Base-by-base conservation (phyloP, 2,113 vertebrate genomes). In the Paralichthys olivaceus region DNA sequence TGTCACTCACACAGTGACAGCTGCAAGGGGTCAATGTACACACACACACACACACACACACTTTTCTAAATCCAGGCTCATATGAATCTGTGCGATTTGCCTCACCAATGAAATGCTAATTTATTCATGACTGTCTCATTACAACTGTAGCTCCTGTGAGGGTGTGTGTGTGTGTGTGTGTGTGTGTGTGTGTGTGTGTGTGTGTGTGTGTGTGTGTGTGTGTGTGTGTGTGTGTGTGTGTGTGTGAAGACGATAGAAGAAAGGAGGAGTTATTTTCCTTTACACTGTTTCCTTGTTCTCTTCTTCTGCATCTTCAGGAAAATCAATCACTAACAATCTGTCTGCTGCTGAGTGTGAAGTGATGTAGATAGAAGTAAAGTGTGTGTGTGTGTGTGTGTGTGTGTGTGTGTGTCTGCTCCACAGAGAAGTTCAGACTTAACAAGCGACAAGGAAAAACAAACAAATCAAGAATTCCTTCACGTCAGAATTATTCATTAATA, bases 61-160 rank as follows among this genome's bases (percentile, higher is more conserved):
- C 26, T 6, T 19, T 14, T 7, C 13, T 7, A 56, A 2, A 51
- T n/a, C 17, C 49, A 51, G 43, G 13, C 43, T 47, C 43, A 6
- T 14, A 15, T 47, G 43, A 47, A 47, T 19, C 15, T 47, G 15
- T 47, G 49, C 19, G 17, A 47, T 29, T 72, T 71, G 9, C 61
- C n/a, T 19, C 64, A 32, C 15, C 32, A 72, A 63, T 72, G 67
- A 72, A n/a, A 84, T 84, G 76, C 72, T 54, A 68, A 80, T 80
- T 67, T 80, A 76, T 84, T 84, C 77, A 84, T 75, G 51, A 61
- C 25, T 25, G 57, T 40, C 23, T 66, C 67, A 54, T 72, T 72
- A 75, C 61, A 58, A 4, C 11, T 17, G 23, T n/a, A 79, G 28
- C 5, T 23, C 47, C 14, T 60, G 22, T 25, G 4, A 45, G 53